Evolutionary conservation across 2,113 vertebrate genomes (phyloP), one percentile per base, ranked within the genome.

Genomic region (Spheniscus mendiculus): DNA sequence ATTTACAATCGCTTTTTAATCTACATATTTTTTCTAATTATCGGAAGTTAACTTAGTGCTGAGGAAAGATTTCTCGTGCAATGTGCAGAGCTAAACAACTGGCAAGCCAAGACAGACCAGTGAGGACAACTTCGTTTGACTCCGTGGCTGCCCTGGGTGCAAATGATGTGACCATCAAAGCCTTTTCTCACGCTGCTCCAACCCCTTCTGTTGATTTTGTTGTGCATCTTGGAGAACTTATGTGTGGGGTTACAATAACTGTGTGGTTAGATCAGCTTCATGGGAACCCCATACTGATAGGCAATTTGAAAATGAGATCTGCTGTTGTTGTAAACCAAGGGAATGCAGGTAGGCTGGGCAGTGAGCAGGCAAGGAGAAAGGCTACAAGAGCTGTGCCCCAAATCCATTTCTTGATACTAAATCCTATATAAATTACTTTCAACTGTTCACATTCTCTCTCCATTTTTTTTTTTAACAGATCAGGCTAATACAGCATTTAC

Each of bases 211-310:
- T 23, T 52, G 18, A 6, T 49, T 72, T 80, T 8, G 20, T 13
- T 27, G 49, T 9, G 6, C 5, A 1, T 42, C 6, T 2, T 2
- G 30, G 49, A 69, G 44, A 65, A 5, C 20, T 80, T 44, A 15
- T 2, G 1, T 8, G 32, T 45, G 50, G 30, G 45, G 11, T 12
- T 65, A 19, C 3, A 0, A 30, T 15, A 9, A 18, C 26, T 9
- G 11, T 12, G 23, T 8, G 15, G 15, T 67, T n/a, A 55, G 18
- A 21, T 21, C 63, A 38, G 47, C 11, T 14, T n/a, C 47, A 10
- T 11, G 21, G 65, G 27, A 62, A 15, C 12, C 15, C 17, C 21
- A 2, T 32, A 32, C 21, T 40, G 29, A 62, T 4, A 34, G 6
- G 12, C 7, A 83, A 23, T 53, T 63, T 58, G 66, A 47, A 83